Evolutionary conservation across 2,888 invertebrate species (phyloP).

Genomic region (Pachycephus smyrnensis): DNA sequence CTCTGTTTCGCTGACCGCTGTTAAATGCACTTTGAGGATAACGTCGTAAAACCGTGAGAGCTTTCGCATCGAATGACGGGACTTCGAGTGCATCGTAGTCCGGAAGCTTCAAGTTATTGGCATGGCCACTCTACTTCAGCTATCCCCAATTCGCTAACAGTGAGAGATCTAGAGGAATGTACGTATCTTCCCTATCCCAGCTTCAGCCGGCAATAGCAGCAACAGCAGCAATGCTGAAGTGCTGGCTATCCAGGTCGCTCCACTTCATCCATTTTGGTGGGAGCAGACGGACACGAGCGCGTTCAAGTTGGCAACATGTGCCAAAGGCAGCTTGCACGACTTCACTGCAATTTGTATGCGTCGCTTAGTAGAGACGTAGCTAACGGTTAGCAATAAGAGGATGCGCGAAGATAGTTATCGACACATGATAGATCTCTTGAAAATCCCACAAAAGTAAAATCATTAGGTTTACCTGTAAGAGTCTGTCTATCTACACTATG

Average conservation of each 20-base stretch:
- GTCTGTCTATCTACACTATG: background rate
- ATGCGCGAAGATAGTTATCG: background rate
- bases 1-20: constrained; percentile 20
- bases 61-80: constrained; percentile 63
- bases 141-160: constrained; percentile 33
- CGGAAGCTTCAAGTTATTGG: constrained; percentile 62
- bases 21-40: constrained; percentile 56
- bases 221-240: background rate
- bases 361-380: background rate
- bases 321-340: background rate
- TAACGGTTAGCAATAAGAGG: background rate
- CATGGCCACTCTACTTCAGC: constrained; percentile 61
- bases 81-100: constrained; percentile 57
- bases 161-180: constrained; percentile 32
- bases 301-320: constrained; percentile 4
- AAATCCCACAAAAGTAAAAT: background rate
- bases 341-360: background rate
- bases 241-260: background rate
- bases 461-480: background rate
- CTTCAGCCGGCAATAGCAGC: background rate
- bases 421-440: background rate
- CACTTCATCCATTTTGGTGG: constrained; percentile 31
- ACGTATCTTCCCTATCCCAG: constrained; percentile 5
- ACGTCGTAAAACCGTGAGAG: constrained; percentile 51
- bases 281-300: constrained; percentile 27